A percentile compares a stretch with the other conserved stretches of the same genome.
These are phyloP conservation scores for Phrynocephalus guinanensis DNA, from an alignment of 2,797 vertebrate species.

Conservation along the genomic window DNA sequence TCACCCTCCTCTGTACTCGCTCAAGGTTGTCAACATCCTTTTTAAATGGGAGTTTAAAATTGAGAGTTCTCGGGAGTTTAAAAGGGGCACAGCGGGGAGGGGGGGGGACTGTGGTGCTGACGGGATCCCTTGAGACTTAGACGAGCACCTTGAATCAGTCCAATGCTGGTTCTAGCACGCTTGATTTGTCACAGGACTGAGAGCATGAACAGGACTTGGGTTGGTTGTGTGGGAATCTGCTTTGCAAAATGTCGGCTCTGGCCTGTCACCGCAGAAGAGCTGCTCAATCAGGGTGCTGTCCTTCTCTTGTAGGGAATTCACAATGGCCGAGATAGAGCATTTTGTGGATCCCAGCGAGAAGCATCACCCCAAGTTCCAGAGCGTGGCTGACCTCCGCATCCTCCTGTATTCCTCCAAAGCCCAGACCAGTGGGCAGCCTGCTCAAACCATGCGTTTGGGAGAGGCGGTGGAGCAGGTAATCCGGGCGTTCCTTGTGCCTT, in stretches of 20 bases:
- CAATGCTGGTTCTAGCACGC: not conserved
- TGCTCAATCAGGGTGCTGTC: rapidly evolving
- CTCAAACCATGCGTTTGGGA: slow-evolving; percentile 90
- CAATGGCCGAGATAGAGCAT: slow-evolving; percentile 99
- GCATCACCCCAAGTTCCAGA: slow-evolving; percentile 92
- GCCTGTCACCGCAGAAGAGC: rapidly evolving
- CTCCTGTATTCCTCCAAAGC: slow-evolving; percentile 94
- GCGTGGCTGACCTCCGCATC: slow-evolving; percentile 88
- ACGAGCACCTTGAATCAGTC: not conserved
- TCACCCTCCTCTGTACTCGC: too few relatives aligned
- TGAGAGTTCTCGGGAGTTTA: too few relatives aligned
- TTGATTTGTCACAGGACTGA: not conserved
- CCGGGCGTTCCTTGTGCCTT: not conserved
- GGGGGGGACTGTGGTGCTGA: too few relatives aligned
- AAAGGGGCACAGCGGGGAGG: too few relatives aligned
- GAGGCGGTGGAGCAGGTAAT: slow-evolving; percentile 95
- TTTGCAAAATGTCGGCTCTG: not conserved
- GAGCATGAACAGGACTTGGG: not conserved
- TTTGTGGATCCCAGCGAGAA: slow-evolving; percentile 98
- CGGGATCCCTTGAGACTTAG: not conserved
- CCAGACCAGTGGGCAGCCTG: slow-evolving; percentile 96
- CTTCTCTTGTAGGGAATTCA: slow-evolving; percentile 89
- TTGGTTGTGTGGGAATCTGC: not conserved
- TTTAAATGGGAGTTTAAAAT: not conserved
- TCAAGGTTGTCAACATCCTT: too few relatives aligned